phyloP scores from a whole-genome alignment of 1,140 invertebrate species.

The Drosophila murphyi region DNA sequence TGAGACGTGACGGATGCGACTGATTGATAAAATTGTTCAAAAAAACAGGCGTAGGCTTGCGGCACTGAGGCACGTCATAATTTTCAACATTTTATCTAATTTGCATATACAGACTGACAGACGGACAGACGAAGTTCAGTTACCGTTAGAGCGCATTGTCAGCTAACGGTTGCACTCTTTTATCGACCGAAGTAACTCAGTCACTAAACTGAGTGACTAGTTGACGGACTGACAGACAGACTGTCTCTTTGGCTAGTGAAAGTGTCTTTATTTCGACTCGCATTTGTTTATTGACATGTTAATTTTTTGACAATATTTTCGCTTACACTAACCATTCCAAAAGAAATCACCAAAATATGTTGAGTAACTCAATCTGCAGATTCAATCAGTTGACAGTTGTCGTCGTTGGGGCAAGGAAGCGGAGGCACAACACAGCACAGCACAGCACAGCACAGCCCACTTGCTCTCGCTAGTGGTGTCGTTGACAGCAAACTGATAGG shows the following conservation, averaged over 20 bases:
- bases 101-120: conserved; percentile 29
- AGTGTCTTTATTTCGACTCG: conserved; percentile 42
- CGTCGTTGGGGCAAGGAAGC: conserved; percentile 31
- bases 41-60: conserved; percentile 5
- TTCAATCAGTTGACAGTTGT: conserved; percentile 31
- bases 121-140: neutral
- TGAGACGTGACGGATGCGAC: conserved; percentile 67
- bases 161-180: conserved; percentile 34
- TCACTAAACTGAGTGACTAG: conserved; percentile 23
- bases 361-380: conserved; percentile 38
- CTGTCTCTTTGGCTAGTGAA: conserved; percentile 53
- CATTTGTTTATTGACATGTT: conserved; percentile 62
- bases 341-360: conserved; percentile 29
- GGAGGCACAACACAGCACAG: conserved; percentile 5
- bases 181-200: neutral
- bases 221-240: neutral
- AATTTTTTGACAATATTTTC: conserved; percentile 61
- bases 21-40: conserved; percentile 56
- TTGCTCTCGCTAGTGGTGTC: conserved; percentile 23
- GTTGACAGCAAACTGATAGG: conserved; percentile 33
- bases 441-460: conserved; percentile 23
- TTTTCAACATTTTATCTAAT: conserved; percentile 18
- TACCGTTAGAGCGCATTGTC: conserved; percentile 54
- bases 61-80: conserved; percentile 64
- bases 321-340: conserved; percentile 26